Conservation (phyloP, 2,888 invertebrate genomes). For the Callyntrura sp. region DNA sequence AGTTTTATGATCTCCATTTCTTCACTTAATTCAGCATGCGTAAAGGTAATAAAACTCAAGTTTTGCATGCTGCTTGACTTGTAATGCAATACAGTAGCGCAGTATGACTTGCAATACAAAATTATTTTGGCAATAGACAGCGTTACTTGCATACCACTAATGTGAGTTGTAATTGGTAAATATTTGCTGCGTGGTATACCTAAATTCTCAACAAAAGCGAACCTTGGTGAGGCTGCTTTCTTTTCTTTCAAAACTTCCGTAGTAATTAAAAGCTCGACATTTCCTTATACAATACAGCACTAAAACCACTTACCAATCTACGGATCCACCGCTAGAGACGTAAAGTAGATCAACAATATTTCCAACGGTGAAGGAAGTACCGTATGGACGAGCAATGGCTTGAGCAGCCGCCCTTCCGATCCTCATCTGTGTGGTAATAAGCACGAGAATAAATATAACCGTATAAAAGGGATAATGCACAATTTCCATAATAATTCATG, state of each 20-base stretch:
- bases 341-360: constrained; percentile 87
- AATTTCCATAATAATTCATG: too few species aligned
- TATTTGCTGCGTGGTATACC: too few species aligned
- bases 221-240: neutral
- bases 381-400: constrained; percentile 78
- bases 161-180: too few species aligned
- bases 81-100: neutral
- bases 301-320: constrained; percentile 71
- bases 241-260: too few species aligned
- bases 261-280: too few species aligned
- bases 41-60: neutral
- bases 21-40: neutral
- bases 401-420: constrained; percentile 78
- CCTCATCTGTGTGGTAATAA: constrained; percentile 71
- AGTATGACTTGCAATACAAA: neutral
- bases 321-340: constrained; percentile 60
- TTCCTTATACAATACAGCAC: too few species aligned
- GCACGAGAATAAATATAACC: neutral
- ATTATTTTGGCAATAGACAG: neutral
- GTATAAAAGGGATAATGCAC: neutral
- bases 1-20: too few species aligned
- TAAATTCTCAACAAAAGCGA: neutral
- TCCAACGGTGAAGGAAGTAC: constrained; percentile 80
- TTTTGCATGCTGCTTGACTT: neutral
- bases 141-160: too few species aligned